Evolutionary conservation across 2,797 vertebrate genomes (phyloP).

Genomic region (Sparus aurata): DNA sequence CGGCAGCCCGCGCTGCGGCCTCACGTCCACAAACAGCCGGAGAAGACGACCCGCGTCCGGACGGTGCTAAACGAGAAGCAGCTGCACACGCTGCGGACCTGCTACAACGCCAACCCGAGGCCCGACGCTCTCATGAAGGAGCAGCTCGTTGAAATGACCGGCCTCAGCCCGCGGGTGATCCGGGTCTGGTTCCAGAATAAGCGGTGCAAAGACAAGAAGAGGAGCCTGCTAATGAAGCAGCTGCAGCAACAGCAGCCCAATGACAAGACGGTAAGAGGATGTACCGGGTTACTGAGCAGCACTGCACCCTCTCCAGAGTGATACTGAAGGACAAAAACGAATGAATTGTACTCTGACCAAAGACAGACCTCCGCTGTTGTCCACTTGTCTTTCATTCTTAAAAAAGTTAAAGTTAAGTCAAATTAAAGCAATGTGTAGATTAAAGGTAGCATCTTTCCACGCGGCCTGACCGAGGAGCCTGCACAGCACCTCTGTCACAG

Average conservation of each 20-base stretch:
- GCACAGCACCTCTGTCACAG: background rate
- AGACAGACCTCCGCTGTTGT: background rate
- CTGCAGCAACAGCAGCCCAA: conserved; percentile 95
- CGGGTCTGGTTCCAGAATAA: conserved; percentile 98
- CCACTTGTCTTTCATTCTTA: background rate
- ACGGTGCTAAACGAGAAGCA: conserved; percentile 97
- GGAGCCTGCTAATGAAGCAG: conserved; percentile 95
- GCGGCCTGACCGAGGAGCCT: accelerated
- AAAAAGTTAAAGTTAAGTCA: background rate
- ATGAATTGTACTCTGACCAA: background rate
- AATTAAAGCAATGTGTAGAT: too few relatives aligned
- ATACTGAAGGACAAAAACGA: background rate
- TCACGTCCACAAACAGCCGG: conserved; percentile 95
- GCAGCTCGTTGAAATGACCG: conserved; percentile 96
- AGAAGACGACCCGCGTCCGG: conserved; percentile 94
- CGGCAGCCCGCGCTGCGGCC: conserved; percentile 92
- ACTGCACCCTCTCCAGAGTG: background rate
- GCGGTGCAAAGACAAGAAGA: conserved; percentile 95
- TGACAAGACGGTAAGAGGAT: conserved; percentile 93
- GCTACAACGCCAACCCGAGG: conserved; percentile 95
- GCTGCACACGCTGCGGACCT: conserved; percentile 95
- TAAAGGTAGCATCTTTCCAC: background rate
- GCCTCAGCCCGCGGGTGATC: conserved; percentile 94
- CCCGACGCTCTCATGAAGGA: conserved; percentile 97
- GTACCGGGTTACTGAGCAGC: background rate